Percentiles rank a stretch among this genome's conserved stretches.
Evolutionary conservation across 2,113 vertebrate genomes (phyloP).

Genomic region (Myocastor coypus): DNA sequence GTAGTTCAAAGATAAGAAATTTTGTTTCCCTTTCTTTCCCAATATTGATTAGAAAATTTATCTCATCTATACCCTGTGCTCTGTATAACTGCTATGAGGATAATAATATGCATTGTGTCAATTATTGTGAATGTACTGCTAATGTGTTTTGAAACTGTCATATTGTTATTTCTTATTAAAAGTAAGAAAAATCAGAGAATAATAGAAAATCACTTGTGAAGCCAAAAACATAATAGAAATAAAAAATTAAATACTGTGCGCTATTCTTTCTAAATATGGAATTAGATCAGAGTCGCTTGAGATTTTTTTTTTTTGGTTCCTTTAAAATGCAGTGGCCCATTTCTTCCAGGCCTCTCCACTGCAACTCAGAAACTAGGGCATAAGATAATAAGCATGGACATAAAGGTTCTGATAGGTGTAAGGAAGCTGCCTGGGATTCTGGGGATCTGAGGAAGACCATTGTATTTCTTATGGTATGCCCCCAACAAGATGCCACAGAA

Average conservation of each 20-base stretch:
- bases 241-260: background rate
- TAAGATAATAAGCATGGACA: background rate
- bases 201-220: no score
- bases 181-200: no score
- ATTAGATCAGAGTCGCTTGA: background rate
- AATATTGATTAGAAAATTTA: no score
- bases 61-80: no score
- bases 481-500: background rate
- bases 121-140: no score
- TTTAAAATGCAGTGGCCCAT: background rate
- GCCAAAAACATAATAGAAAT: conserved; percentile 47
- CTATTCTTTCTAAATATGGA: background rate
- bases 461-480: background rate
- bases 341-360: background rate
- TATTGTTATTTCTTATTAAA: no score
- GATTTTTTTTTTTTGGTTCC: background rate
- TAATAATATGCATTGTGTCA: no score
- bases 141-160: no score
- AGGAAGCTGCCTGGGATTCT: background rate
- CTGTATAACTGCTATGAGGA: no score
- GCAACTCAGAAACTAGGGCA: background rate
- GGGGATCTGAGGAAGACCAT: background rate
- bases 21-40: no score
- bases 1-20: no score
- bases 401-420: background rate